phyloP scores from a whole-genome alignment of 2,888 invertebrate species.

The Oligia strigilis region DNA sequence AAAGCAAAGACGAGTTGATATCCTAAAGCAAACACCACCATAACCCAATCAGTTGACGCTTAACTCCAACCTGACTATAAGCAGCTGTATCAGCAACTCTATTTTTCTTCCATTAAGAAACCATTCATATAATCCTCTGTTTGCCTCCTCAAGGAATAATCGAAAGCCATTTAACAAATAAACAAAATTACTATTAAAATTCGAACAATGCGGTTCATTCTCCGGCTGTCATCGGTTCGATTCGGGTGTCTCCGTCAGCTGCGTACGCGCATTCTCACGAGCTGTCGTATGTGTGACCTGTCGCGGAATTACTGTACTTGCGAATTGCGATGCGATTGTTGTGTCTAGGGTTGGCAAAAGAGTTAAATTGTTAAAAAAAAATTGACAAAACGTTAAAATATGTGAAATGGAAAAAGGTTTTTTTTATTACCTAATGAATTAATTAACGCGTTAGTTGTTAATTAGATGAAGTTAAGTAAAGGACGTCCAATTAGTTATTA shows the following conservation, averaged over 20 bases:
- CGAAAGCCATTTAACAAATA: conserved; percentile 63
- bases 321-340: conserved; percentile 57
- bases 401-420: too few species aligned
- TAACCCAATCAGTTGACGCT: conserved; percentile 17
- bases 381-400: too few species aligned
- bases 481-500: background rate
- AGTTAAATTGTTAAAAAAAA: background rate
- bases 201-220: conserved; percentile 60
- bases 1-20: background rate
- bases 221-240: conserved; percentile 64
- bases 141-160: conserved; percentile 50
- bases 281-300: conserved; percentile 67
- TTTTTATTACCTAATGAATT: background rate
- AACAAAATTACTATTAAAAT: conserved; percentile 56
- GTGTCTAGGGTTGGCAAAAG: conserved; percentile 50
- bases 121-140: conserved; percentile 42
- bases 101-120: conserved; percentile 62
- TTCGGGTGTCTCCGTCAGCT: conserved; percentile 66
- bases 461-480: background rate
- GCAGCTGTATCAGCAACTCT: conserved; percentile 32
- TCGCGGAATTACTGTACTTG: conserved; percentile 62
- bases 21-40: background rate
- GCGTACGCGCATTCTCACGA: conserved; percentile 66
- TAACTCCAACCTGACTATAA: conserved; percentile 20
- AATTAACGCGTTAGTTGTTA: background rate